Conservation (phyloP, 2,888 invertebrate species). For the Monochamus alternatus region DNA sequence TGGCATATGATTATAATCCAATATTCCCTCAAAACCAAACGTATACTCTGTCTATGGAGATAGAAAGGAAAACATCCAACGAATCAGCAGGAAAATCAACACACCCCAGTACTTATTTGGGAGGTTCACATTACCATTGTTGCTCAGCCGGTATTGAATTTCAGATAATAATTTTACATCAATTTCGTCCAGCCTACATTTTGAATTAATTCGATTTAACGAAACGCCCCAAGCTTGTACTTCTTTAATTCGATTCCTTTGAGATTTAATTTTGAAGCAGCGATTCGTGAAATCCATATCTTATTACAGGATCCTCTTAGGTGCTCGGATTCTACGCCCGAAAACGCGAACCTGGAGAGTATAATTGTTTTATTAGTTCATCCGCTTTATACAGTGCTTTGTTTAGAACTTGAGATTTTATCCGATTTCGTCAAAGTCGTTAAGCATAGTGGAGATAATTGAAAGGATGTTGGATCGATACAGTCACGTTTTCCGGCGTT, state of each 20-base stretch:
- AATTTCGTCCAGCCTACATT: too few species aligned
- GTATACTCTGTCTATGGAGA: too few species aligned
- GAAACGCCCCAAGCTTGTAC: neutral
- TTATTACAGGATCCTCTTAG: slow-evolving; percentile 7
- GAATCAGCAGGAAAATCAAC: too few species aligned
- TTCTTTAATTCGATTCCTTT: slow-evolving; percentile 4
- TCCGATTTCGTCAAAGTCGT: slow-evolving; percentile 6
- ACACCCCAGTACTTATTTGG: too few species aligned
- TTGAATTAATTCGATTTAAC: too few species aligned
- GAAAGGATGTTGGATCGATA: slow-evolving; percentile 35
- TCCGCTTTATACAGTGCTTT: slow-evolving; percentile 16
- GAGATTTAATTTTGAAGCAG: neutral
- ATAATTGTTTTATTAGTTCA: slow-evolving; percentile 27
- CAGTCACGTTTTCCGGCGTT: too few species aligned
- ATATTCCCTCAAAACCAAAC: too few species aligned
- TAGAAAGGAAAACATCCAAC: too few species aligned
- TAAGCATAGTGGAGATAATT: slow-evolving; percentile 1
- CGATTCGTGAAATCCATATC: slow-evolving; percentile 12
- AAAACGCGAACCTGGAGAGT: neutral
- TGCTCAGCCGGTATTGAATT: too few species aligned
- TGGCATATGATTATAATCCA: too few species aligned
- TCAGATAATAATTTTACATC: too few species aligned
- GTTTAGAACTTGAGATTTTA: slow-evolving; percentile 18
- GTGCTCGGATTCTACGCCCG: neutral
- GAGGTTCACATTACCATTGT: too few species aligned